phyloP scores from a whole-genome alignment of 2,888 invertebrate genomes.

The Agrochola lychnidis region DNA sequence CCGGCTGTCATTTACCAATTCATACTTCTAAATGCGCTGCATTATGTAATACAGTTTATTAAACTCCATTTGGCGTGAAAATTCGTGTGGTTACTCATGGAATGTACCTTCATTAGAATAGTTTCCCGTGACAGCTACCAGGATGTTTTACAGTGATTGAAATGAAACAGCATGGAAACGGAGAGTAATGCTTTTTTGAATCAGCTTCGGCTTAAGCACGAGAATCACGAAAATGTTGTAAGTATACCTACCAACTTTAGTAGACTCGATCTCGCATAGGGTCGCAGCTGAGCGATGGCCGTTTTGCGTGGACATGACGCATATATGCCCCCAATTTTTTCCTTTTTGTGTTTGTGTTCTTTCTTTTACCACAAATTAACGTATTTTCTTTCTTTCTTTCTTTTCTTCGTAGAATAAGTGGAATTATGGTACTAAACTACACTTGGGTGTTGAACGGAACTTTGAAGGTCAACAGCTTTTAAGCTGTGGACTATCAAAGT shows the following conservation, averaged over 20 bases:
- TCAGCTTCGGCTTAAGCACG: conserved; percentile 79
- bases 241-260: conserved; percentile 56
- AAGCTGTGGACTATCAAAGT: not conserved
- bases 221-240: conserved; percentile 74
- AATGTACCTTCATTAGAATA: conserved; percentile 54
- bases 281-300: no score
- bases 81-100: conserved; percentile 70
- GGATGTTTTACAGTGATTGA: conserved; percentile 63
- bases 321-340: no score
- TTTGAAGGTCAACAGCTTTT: not conserved
- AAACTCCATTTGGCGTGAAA: conserved; percentile 51
- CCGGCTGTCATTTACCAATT: conserved; percentile 44
- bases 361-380: no score
- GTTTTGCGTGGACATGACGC: no score
- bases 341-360: no score
- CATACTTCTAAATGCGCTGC: conserved; percentile 43
- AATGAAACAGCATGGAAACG: conserved; percentile 77
- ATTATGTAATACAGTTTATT: conserved; percentile 61
- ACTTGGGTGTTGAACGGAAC: not conserved
- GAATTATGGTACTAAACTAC: not conserved
- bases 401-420: not conserved
- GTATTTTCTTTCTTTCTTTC: no score
- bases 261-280: no score
- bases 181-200: conserved; percentile 78
- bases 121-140: conserved; percentile 57